Percentiles rank a stretch among this genome's conserved stretches.
Conservation (phyloP, 2,113 vertebrate genomes). For the Pseudopodoces humilis region DNA sequence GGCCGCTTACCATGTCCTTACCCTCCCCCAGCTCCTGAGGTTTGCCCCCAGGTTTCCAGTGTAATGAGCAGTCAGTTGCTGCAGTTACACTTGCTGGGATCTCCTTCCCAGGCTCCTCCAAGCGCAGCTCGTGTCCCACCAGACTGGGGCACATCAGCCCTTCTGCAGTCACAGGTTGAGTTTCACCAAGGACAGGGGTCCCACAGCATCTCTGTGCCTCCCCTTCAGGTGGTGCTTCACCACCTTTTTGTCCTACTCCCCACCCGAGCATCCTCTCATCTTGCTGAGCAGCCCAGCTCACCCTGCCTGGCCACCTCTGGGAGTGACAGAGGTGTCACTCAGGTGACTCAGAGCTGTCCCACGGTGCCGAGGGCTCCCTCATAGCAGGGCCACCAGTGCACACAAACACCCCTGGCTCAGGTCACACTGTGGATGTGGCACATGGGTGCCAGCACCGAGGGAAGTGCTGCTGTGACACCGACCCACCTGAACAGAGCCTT, state of each 20-base stretch:
- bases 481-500: constrained; percentile 77
- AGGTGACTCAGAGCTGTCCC: neutral
- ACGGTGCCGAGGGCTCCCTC: neutral
- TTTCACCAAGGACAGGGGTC: neutral
- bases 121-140: neutral
- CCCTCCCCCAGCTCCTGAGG: neutral
- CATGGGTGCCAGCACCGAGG: accelerated
- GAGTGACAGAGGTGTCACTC: neutral
- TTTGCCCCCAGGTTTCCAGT: neutral
- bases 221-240: neutral
- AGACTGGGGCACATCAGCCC: neutral
- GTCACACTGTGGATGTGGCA: accelerated
- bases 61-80: neutral
- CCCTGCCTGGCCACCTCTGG: neutral
- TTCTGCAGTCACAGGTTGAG: neutral
- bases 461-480: accelerated
- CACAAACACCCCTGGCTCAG: neutral
- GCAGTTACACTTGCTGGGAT: neutral
- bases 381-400: neutral
- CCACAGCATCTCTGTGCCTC: neutral
- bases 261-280: accelerated
- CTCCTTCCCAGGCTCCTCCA: neutral
- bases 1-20: accelerated
- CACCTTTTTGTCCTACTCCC: neutral
- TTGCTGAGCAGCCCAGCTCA: neutral